A percentile compares a stretch with the other conserved stretches of the same genome.
These are phyloP conservation scores for Sarcophaga rosellei DNA, from an alignment of 2,888 invertebrate genomes.

Conservation along the genomic window DNA sequence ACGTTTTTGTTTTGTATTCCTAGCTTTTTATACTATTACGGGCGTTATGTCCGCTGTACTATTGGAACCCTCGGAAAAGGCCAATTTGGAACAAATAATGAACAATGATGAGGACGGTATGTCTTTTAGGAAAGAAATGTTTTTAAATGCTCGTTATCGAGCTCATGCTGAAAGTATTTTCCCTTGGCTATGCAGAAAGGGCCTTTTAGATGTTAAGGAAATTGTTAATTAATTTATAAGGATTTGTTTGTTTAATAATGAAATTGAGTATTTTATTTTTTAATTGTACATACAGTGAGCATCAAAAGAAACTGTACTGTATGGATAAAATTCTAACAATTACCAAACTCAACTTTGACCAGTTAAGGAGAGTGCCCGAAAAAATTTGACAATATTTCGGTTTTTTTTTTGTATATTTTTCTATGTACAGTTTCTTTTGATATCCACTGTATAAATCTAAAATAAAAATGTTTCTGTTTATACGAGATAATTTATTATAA, in stretches of 20 bases:
- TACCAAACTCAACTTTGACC: no score
- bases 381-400: no score
- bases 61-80: conserved; percentile 74
- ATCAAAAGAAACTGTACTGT: no score
- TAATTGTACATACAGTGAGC: not conserved
- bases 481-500: no score
- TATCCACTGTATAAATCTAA: no score
- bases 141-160: conserved; percentile 73
- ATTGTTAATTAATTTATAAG: not conserved
- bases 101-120: conserved; percentile 70
- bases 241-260: not conserved
- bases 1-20: not conserved
- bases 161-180: conserved; percentile 74
- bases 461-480: no score
- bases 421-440: no score
- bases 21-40: conserved; percentile 59
- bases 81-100: conserved; percentile 74
- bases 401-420: no score
- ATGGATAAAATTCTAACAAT: no score
- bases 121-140: conserved; percentile 74
- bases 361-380: no score
- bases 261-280: not conserved
- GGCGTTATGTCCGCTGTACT: conserved; percentile 73
- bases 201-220: conserved; percentile 71
- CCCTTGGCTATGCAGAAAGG: conserved; percentile 76